Percentiles rank a stretch among this genome's conserved stretches.
These are phyloP conservation scores for Hymenochirus boettgeri DNA, from an alignment of 2,113 vertebrate genomes.

Conservation along the genomic window DNA sequence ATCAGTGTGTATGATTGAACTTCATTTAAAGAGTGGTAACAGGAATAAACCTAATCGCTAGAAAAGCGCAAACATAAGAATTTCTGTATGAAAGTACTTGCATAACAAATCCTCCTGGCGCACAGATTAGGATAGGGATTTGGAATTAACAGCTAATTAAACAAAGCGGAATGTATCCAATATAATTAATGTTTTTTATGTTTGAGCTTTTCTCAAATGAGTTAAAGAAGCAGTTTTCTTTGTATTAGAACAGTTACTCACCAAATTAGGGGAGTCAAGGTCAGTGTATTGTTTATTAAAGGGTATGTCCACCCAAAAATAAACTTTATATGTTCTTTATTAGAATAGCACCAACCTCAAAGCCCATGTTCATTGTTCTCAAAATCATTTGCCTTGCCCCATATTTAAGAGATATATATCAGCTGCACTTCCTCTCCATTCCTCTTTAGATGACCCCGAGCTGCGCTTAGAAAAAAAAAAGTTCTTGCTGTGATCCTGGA, in stretches of 20 bases:
- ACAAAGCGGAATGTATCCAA: constrained; percentile 45
- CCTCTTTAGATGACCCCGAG: no score
- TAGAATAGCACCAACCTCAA: no score
- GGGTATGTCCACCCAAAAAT: no score
- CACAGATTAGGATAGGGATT: constrained; percentile 32
- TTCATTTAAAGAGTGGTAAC: constrained; percentile 1
- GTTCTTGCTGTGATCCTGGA: no score
- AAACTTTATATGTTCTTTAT: no score
- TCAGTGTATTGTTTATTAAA: constrained; percentile 17
- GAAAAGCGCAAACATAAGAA: constrained; percentile 5
- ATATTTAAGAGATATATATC: no score
- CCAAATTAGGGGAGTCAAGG: constrained; percentile 13
- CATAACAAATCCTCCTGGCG: constrained; percentile 19
- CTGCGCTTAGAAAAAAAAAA: no score
- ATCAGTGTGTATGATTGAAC: neutral
- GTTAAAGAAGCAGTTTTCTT: constrained; percentile 5
- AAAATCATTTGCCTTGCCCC: no score
- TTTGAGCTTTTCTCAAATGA: constrained; percentile 20
- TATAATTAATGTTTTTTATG: constrained; percentile 28
- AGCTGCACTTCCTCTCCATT: no score
- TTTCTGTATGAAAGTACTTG: constrained; percentile 11
- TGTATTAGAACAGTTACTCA: constrained; percentile 19
- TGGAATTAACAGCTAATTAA: constrained; percentile 44
- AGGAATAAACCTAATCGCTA: neutral
- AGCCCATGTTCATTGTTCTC: no score